Base-by-base conservation (phyloP, 2,797 vertebrate species). In the Moxostoma hubbsi region DNA sequence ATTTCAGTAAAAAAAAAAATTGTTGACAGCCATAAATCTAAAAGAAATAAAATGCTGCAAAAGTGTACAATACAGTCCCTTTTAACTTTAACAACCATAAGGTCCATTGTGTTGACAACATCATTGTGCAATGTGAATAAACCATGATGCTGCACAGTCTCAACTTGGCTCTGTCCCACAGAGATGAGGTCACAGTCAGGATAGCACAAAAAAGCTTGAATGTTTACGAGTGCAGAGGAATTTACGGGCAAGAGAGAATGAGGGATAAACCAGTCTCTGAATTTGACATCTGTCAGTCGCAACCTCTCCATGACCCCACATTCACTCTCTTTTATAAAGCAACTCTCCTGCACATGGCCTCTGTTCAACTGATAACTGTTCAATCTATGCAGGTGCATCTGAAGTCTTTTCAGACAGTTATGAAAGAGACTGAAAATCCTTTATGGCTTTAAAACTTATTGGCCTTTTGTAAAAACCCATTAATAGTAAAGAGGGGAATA, bases 231-330 rank as follows among this genome's bases (percentile, higher is more conserved):
- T 36, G 36, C 58, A 59, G 58, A 59, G 58, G 58, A 59, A 59
- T 59, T 63, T 63, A 63, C 36, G 13, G 13, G 61, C 61, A 11
- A 45, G 61, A 63, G 24, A 63, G 18, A 62, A 62, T 62, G 24
- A 43, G 36, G 11, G 5, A 45, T 43, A 12, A 43, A 12, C 24
- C 36, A 2, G 24, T 45, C 36, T 24, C 45, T 63, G 61, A 63
- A 43, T 63, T 43, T 63, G 13, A 63, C 61, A 63, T 63, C 61
- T 63, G 61, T 63, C 24, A 36, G 24, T 63, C 36, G 13, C 45
- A 43, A 63, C 24, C 61, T 63, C 36, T 43, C 61, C 10, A 45
- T 63, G 36, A 63, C 61, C 36, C 61, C 7, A 6, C 12, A 13
- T 0, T 43, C 24, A 43, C 59, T 62, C 59, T 62, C 59, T 24